These are phyloP conservation scores for Dunckerocampus dactyliophorus DNA, from an alignment of 2,113 vertebrate species.

Conservation along the genomic window DNA sequence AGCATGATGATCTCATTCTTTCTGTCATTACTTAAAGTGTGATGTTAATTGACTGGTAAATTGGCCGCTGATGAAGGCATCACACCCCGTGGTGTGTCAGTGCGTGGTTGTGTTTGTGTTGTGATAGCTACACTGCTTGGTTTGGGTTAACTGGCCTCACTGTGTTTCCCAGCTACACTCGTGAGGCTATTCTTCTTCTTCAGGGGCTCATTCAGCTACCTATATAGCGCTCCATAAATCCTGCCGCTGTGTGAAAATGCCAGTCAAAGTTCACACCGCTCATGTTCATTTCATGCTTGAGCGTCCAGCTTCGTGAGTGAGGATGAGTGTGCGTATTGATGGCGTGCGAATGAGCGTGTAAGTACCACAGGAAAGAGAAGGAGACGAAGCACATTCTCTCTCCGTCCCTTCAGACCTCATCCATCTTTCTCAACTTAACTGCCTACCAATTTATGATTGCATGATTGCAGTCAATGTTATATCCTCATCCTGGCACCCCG, in stretches of 20 bases:
- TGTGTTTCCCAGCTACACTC: slow-evolving; percentile 30
- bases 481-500: slow-evolving; percentile 40
- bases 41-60: not conserved
- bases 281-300: slow-evolving; percentile 75
- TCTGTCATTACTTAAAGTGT: not conserved
- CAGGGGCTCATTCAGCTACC: slow-evolving; percentile 48
- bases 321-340: slow-evolving; percentile 53
- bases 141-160: slow-evolving; percentile 30
- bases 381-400: slow-evolving; percentile 51
- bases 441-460: slow-evolving; percentile 63
- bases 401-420: slow-evolving; percentile 55
- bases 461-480: slow-evolving; percentile 50
- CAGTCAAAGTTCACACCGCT: slow-evolving; percentile 70
- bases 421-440: slow-evolving; percentile 63
- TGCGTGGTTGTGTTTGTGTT: slow-evolving; percentile 26
- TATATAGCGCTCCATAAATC: slow-evolving; percentile 66
- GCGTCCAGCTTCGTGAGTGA: slow-evolving; percentile 45
- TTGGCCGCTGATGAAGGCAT: not conserved
- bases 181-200: slow-evolving; percentile 55
- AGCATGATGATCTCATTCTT: not conserved
- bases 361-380: slow-evolving; percentile 47
- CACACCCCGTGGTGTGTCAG: slow-evolving; percentile 17
- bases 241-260: slow-evolving; percentile 53
- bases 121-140: slow-evolving; percentile 37
- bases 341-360: slow-evolving; percentile 52